Evolutionary conservation across 2,797 vertebrate genomes (phyloP).

Genomic region (Chrosomus eos): DNA sequence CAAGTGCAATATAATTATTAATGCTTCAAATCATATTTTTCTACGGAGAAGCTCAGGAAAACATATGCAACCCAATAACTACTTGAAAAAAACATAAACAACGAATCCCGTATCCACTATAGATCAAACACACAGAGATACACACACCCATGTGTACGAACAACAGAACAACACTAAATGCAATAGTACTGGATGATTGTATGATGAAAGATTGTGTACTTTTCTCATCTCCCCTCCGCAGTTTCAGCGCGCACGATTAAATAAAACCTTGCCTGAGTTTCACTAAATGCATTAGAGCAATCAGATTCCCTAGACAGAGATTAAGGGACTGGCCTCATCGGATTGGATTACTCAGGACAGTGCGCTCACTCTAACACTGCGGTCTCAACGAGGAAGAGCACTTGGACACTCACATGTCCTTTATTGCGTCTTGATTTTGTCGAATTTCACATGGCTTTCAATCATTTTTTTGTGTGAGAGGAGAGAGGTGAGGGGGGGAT

Average conservation of each 20-base stretch:
- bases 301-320: conserved; percentile 86
- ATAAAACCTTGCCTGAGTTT: conserved; percentile 86
- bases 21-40: neutral
- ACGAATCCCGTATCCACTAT: conserved; percentile 27
- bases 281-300: conserved; percentile 86
- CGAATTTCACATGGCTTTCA: conserved; percentile 57
- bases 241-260: conserved; percentile 80
- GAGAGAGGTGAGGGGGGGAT: neutral
- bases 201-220: conserved; percentile 85
- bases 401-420: conserved; percentile 58
- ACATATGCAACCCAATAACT: conserved; percentile 13
- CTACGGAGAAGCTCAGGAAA: neutral
- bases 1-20: neutral
- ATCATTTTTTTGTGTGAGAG: conserved; percentile 44
- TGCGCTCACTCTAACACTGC: conserved; percentile 80
- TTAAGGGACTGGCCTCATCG: conserved; percentile 85
- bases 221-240: conserved; percentile 83
- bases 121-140: conserved; percentile 40
- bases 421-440: conserved; percentile 60
- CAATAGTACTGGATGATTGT: conserved; percentile 80
- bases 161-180: conserved; percentile 76
- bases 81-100: conserved; percentile 8
- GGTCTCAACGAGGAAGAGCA: conserved; percentile 65
- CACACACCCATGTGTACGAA: conserved; percentile 27
- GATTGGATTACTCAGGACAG: conserved; percentile 85